These are phyloP conservation scores for Azemiops feae DNA, from an alignment of 2,113 vertebrate species.

Conservation along the genomic window DNA sequence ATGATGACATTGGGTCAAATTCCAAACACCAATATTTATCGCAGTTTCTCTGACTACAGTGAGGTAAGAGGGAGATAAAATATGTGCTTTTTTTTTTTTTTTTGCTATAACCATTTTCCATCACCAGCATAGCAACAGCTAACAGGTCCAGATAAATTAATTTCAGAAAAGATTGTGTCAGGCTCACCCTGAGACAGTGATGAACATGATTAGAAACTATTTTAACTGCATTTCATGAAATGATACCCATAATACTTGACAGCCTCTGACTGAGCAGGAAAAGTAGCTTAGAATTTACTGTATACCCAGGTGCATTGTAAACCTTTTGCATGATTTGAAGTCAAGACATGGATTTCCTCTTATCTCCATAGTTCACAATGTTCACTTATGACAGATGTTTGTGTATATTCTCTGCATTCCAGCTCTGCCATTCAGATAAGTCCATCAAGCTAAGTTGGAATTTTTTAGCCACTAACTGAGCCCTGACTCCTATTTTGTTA, in stretches of 20 bases:
- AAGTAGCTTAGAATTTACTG: background rate
- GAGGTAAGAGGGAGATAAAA: conserved; percentile 53
- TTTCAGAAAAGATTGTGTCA: background rate
- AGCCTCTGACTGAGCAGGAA: background rate
- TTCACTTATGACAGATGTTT: background rate
- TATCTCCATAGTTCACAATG: background rate
- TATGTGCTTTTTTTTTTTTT: background rate
- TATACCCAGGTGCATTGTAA: background rate
- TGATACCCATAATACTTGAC: background rate
- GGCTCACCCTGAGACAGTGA: background rate
- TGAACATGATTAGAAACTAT: background rate
- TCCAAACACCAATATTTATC: conserved; percentile 71
- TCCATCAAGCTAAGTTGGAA: background rate
- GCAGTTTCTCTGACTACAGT: conserved; percentile 54
- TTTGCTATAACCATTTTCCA: conserved; percentile 15
- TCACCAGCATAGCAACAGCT: background rate
- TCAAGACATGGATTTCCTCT: background rate
- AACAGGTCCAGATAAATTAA: conserved; percentile 1
- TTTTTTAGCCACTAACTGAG: background rate
- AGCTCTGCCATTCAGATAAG: background rate
- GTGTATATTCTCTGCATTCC: background rate
- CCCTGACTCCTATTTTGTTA: background rate
- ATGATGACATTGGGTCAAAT: conserved; percentile 67
- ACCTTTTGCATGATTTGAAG: background rate
- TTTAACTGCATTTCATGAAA: background rate